Evolutionary conservation across 2,113 vertebrate genomes (phyloP).

Genomic region (Crotophaga sulcirostris): DNA sequence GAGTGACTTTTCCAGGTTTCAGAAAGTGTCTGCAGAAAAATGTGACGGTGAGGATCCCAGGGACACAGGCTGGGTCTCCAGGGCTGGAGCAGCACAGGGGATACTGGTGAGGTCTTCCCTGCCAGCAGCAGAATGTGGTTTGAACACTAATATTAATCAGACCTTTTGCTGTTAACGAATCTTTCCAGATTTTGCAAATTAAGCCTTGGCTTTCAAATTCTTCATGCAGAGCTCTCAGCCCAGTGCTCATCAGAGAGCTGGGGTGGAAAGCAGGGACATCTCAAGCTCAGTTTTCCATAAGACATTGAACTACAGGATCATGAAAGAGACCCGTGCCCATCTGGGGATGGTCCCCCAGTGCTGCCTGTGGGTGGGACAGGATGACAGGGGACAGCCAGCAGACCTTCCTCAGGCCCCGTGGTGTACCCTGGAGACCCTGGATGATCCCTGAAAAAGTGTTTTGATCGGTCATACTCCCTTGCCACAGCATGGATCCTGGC

Average conservation of each 20-base stretch:
- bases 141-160: conserved; percentile 10
- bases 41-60: neutral
- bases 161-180: neutral
- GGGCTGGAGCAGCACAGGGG: rapidly evolving
- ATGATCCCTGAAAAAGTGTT: neutral
- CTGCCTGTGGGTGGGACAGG: neutral
- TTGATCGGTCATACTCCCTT: neutral
- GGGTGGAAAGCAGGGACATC: neutral
- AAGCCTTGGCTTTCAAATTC: neutral
- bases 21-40: neutral
- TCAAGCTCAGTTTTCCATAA: too few relatives aligned
- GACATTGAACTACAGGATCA: too few relatives aligned
- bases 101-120: neutral
- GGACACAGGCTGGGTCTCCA: neutral
- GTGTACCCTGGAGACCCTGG: neutral
- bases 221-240: neutral
- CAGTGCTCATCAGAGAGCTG: neutral
- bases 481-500: neutral
- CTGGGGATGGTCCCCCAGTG: too few relatives aligned
- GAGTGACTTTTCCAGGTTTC: neutral
- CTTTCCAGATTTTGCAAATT: neutral
- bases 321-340: too few relatives aligned
- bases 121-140: neutral
- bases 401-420: neutral
- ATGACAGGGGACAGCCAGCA: neutral